Conservation (phyloP, 92 coral and sea anemone species). For the Parazoanthus atlanticus region DNA sequence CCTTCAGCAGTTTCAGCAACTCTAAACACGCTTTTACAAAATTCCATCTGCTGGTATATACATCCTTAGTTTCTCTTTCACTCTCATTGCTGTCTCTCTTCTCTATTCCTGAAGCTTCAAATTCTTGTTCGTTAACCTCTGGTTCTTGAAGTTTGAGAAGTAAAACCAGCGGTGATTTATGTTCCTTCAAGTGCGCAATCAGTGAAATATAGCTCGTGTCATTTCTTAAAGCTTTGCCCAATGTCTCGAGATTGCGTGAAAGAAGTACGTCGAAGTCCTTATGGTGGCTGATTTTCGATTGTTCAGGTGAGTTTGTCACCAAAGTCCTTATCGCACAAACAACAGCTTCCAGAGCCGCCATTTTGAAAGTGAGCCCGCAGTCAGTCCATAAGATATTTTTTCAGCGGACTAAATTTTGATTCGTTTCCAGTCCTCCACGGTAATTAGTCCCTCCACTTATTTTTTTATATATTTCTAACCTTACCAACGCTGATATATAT, state of each 20-base stretch:
- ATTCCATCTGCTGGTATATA: slow-evolving; percentile 53
- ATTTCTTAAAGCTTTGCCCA: background rate
- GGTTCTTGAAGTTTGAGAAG: slow-evolving; percentile 6
- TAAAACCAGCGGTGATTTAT: background rate
- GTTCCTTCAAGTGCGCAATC: background rate
- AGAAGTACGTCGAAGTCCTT: slow-evolving; percentile 15
- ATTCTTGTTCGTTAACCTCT: background rate
- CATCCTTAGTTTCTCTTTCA: background rate
- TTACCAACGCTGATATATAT: no score
- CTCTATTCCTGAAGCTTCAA: background rate
- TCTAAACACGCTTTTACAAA: slow-evolving; percentile 63
- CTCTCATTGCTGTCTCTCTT: background rate
- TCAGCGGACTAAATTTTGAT: slow-evolving; percentile 11
- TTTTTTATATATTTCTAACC: no score
- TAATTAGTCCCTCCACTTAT: no score
- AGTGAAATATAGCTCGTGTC: slow-evolving; percentile 2
- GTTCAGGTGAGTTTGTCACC: slow-evolving; percentile 3
- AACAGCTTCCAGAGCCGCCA: slow-evolving; percentile 21
- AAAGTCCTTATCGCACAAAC: slow-evolving; percentile 19
- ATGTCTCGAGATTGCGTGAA: background rate
- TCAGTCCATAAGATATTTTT: background rate
- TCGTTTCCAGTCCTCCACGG: background rate
- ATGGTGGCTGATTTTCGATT: background rate
- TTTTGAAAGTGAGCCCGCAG: slow-evolving; percentile 24
- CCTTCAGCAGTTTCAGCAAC: slow-evolving; percentile 52